Evolutionary conservation across 2,888 invertebrate species (phyloP).

Genomic region (Hecatera dysodea): DNA sequence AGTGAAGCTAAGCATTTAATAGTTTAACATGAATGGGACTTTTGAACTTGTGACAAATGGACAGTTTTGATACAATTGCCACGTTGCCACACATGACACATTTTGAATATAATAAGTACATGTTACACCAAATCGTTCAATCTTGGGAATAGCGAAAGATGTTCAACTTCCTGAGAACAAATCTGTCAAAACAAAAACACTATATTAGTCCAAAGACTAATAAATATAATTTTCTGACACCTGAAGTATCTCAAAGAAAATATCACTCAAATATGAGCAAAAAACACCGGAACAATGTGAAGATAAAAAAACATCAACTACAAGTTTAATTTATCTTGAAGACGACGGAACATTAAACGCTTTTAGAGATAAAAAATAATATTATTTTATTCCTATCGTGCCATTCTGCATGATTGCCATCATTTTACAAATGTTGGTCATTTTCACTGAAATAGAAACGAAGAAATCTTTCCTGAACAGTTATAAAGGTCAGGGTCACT

Average conservation of each 20-base stretch:
- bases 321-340: constrained; percentile 26
- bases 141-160: neutral
- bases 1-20: too few relatives aligned
- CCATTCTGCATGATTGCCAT: neutral
- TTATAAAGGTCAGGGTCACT: neutral
- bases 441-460: constrained; percentile 4
- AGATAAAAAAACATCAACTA: constrained; percentile 27
- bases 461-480: neutral
- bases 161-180: neutral
- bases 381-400: constrained; percentile 47
- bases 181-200: neutral
- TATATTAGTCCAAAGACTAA: neutral
- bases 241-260: constrained; percentile 1
- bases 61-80: too few relatives aligned
- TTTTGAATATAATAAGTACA: too few relatives aligned
- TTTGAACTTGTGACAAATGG: too few relatives aligned
- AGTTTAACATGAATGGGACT: too few relatives aligned
- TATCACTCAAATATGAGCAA: too few relatives aligned
- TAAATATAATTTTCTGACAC: too few relatives aligned
- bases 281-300: neutral
- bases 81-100: too few relatives aligned
- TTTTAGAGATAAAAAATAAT: constrained; percentile 39
- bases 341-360: constrained; percentile 44
- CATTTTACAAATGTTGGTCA: constrained; percentile 20
- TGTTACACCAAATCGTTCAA: neutral